Evolutionary conservation across 2,888 invertebrate species (phyloP).

Genomic region (Amphimallon solstitiale): DNA sequence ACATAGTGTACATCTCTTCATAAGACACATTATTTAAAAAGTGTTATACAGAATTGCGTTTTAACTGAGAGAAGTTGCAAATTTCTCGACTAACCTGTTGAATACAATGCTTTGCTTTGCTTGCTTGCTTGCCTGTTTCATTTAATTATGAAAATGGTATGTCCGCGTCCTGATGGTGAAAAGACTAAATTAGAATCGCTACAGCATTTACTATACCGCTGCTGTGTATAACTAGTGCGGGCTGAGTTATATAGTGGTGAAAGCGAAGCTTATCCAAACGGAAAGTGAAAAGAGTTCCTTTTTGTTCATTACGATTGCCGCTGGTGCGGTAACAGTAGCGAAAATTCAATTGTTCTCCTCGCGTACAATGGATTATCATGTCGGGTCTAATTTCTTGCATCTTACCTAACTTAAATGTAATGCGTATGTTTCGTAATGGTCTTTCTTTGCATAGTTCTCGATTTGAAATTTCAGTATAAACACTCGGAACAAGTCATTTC

Average conservation of each 20-base stretch:
- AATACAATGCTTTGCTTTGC: not conserved
- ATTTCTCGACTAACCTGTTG: slow-evolving; percentile 5
- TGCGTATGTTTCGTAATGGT: no score
- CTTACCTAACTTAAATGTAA: no score
- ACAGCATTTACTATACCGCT: no score
- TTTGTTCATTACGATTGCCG: not conserved
- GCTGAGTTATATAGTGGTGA: not conserved
- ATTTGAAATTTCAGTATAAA: no score
- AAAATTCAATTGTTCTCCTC: slow-evolving; percentile 5
- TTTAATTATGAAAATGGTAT: not conserved
- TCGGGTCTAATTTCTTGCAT: no score
- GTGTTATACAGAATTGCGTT: no score
- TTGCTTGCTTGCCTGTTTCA: no score
- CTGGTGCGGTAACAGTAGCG: slow-evolving; percentile 6
- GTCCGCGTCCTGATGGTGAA: not conserved
- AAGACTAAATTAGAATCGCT: not conserved
- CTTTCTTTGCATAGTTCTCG: no score
- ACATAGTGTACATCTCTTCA: no score
- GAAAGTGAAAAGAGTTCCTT: slow-evolving; percentile 9
- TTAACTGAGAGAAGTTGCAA: not conserved
- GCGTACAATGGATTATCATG: slow-evolving; percentile 3
- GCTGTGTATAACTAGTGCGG: no score
- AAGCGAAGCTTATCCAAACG: slow-evolving; percentile 5
- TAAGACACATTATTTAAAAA: no score
- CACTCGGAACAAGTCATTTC: no score